Evolutionary conservation across 2,797 vertebrate genomes (phyloP).

Genomic region (Acanthurus lineatus): DNA sequence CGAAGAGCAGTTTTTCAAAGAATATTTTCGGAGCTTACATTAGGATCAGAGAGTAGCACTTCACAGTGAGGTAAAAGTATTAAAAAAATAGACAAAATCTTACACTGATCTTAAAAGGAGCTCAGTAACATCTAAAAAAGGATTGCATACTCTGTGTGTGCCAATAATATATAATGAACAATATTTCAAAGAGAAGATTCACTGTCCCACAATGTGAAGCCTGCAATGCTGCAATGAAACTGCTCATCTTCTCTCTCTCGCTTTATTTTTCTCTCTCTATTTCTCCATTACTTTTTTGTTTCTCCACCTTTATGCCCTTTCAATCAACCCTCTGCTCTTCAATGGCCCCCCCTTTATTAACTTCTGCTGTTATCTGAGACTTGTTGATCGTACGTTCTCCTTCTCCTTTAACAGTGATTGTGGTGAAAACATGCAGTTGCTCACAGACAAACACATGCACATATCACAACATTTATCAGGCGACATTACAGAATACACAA

Average conservation of each 20-base stretch:
- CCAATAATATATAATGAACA: slow-evolving; percentile 50
- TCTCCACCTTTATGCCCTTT: slow-evolving; percentile 23
- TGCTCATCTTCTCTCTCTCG: neutral
- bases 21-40: neutral
- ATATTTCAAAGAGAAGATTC: slow-evolving; percentile 52
- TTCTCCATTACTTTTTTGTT: slow-evolving; percentile 46
- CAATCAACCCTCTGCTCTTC: slow-evolving; percentile 53
- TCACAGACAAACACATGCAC: slow-evolving; percentile 31
- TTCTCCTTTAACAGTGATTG: slow-evolving; percentile 42
- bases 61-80: neutral
- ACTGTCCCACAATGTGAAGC: slow-evolving; percentile 33
- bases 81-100: slow-evolving; percentile 14
- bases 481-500: slow-evolving; percentile 11
- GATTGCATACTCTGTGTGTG: slow-evolving; percentile 21
- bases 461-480: slow-evolving; percentile 4
- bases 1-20: neutral
- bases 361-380: slow-evolving; percentile 57
- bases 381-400: slow-evolving; percentile 60
- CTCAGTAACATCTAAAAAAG: neutral
- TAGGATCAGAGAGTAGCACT: neutral
- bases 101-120: slow-evolving; percentile 9
- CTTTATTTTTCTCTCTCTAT: slow-evolving; percentile 3
- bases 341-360: slow-evolving; percentile 59
- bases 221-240: slow-evolving; percentile 33
- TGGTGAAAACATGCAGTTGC: slow-evolving; percentile 30